Conservation (phyloP, 1,140 invertebrate genomes). For the Nebria ingens region DNA sequence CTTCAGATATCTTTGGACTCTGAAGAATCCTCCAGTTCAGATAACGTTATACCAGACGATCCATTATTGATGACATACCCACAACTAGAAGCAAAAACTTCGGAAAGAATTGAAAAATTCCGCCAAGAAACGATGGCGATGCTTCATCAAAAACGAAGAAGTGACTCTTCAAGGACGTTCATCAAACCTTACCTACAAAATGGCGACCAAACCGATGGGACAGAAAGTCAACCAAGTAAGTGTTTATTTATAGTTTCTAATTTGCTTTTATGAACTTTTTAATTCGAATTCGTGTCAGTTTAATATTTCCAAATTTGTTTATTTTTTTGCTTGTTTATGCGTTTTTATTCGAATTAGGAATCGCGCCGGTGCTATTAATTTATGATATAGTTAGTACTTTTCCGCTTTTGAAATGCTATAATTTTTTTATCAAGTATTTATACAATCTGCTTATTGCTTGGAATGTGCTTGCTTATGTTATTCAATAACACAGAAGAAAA, state of each 20-base stretch:
- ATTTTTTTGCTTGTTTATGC: not conserved
- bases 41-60: not conserved
- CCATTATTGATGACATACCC: not conserved
- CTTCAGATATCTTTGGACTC: not conserved
- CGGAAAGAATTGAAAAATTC: conserved; percentile 54
- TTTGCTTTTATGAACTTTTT: conserved; percentile 2
- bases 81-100: conserved; percentile 36
- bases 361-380: not conserved
- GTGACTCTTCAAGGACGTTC: not conserved
- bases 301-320: not conserved
- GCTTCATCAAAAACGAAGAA: conserved; percentile 38
- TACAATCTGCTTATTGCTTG: not conserved
- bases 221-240: not conserved
- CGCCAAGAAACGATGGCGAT: conserved; percentile 61
- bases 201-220: not conserved
- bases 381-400: not conserved
- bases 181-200: conserved; percentile 1
- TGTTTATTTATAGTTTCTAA: not conserved
- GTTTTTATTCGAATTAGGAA: not conserved
- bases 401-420: not conserved
- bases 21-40: not conserved
- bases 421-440: not conserved
- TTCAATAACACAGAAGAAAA: not conserved
- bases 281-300: too few species aligned
- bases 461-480: conserved; percentile 4